Conservation (phyloP, 2,888 invertebrate species). For the Adelognathus sp. region DNA sequence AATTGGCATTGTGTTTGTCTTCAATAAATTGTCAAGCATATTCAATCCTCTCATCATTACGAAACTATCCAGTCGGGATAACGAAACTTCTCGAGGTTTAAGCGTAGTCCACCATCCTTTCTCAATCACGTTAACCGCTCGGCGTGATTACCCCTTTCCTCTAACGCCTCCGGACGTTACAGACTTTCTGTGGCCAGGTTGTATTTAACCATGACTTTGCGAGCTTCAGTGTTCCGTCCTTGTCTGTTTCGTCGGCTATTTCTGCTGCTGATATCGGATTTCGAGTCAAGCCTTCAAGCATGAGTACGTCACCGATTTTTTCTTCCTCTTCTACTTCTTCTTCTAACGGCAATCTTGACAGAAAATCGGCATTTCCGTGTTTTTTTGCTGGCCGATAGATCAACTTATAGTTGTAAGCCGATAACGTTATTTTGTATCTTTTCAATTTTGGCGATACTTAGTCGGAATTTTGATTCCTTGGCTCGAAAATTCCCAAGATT, state of each 20-base stretch:
- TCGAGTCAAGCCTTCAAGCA: constrained; percentile 45
- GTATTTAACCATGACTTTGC: constrained; percentile 22
- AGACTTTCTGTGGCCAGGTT: constrained; percentile 34
- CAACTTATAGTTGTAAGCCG: constrained; percentile 31
- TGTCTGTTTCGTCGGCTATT: constrained; percentile 29
- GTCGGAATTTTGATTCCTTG: not conserved
- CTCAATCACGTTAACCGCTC: too few relatives aligned
- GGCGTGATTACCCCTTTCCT: too few relatives aligned
- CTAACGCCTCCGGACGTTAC: too few relatives aligned
- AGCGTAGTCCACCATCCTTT: too few relatives aligned
- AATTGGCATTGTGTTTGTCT: too few relatives aligned
- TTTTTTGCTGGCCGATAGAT: constrained; percentile 36
- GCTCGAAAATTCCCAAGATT: constrained; percentile 38
- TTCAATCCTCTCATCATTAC: too few relatives aligned
- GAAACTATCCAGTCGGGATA: too few relatives aligned
- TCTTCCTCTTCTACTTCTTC: constrained; percentile 39
- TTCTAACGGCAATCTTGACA: constrained; percentile 40
- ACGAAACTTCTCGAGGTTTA: too few relatives aligned
- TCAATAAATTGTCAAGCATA: too few relatives aligned
- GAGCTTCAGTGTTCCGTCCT: constrained; percentile 27
- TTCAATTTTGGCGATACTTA: constrained; percentile 23
- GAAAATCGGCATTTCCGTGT: constrained; percentile 40
- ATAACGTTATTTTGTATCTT: constrained; percentile 31
- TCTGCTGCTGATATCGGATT: constrained; percentile 31
- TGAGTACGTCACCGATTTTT: constrained; percentile 31